Evolutionary conservation across 2,113 vertebrate genomes (phyloP), one percentile per base, ranked within the genome.

Genomic region (Syngnathus scovelli): DNA sequence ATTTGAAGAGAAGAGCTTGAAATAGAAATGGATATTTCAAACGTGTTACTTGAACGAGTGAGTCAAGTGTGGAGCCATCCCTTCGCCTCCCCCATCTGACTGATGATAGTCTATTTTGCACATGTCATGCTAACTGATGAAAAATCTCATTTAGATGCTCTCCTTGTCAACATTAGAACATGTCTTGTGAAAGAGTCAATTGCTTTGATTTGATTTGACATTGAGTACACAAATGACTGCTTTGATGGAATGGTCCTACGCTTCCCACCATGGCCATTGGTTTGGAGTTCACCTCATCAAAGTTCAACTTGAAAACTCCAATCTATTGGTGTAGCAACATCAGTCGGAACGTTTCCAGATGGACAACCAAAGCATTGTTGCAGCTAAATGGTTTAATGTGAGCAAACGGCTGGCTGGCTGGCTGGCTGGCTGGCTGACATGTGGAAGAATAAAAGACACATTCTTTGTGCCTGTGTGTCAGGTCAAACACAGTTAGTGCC

Each of bases 401-500:
- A 2, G 41, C 41, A 12, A 41, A 19, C 38, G n/a, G 37, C 37
- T n/a, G 59, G 37, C 23, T 23, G 23, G 23, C 37, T n/a, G 59
- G 37, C n/a, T n/a, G n/a, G 37, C 37, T n/a, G 59, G 37, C 23
- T 23, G 23, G 23, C 37, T n/a, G 59, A 19, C 16, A 39, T 21
- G 37, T 39, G 37, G 11, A 39, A 9, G 37, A 61, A 12, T 39
- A 61, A 61, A 10, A 12, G 37, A 27, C 27, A 61, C 37, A 5
- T 16, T 11, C 38, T 61, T 5, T 61, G 58, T 37, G 56, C 10
- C 36, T 38, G 61, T 43, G 58, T 69, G 23, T 27, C 23, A 27
- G 23, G 61, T 68, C 54, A 64, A 67, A 77, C 61, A 19, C 60
- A 48, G 48, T 64, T 66, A 69, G 51, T 43, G n/a, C 36, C 39